phyloP scores from a whole-genome alignment of 2,888 invertebrate genomes.

The Eumerus sabulonum region DNA sequence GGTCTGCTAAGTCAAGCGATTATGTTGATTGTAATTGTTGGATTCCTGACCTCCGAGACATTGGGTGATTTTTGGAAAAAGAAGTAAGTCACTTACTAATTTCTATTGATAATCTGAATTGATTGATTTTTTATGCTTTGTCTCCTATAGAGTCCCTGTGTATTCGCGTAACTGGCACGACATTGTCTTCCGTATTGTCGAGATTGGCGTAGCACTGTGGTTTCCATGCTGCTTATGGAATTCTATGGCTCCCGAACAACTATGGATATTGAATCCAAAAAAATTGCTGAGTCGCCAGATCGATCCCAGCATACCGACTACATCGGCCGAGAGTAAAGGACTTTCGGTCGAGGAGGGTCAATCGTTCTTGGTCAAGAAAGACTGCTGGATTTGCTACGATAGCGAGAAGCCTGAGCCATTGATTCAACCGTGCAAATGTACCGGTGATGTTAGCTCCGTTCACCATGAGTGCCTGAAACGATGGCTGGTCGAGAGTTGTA shows the following conservation, averaged over 20 bases:
- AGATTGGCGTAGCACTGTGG: constrained; percentile 96
- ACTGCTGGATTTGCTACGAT: constrained; percentile 98
- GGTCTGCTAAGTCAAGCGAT: constrained; percentile 94
- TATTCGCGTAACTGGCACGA: constrained; percentile 96
- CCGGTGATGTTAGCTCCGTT: constrained; percentile 94
- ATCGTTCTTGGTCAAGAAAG: constrained; percentile 82
- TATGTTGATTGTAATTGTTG: constrained; percentile 93
- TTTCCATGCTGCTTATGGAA: constrained; percentile 98
- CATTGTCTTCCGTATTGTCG: constrained; percentile 92
- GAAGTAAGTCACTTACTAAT: constrained; percentile 82
- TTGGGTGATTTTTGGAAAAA: constrained; percentile 96
- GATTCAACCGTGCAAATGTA: constrained; percentile 93
- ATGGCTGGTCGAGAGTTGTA: constrained; percentile 93
- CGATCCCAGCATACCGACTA: constrained; percentile 80
- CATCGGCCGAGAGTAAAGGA: constrained; percentile 76
- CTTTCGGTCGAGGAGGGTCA: constrained; percentile 80
- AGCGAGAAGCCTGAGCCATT: constrained; percentile 88
- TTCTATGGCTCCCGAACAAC: constrained; percentile 94
- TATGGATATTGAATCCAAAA: constrained; percentile 96
- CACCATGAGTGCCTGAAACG: constrained; percentile 94
- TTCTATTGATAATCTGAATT: neutral
- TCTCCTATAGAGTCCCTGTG: constrained; percentile 86
- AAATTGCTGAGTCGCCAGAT: constrained; percentile 87
- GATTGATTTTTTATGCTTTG: constrained; percentile 5
- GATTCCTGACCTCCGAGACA: constrained; percentile 94